Evolutionary conservation across 2,797 vertebrate species (phyloP).

Genomic region (Argya squamiceps): DNA sequence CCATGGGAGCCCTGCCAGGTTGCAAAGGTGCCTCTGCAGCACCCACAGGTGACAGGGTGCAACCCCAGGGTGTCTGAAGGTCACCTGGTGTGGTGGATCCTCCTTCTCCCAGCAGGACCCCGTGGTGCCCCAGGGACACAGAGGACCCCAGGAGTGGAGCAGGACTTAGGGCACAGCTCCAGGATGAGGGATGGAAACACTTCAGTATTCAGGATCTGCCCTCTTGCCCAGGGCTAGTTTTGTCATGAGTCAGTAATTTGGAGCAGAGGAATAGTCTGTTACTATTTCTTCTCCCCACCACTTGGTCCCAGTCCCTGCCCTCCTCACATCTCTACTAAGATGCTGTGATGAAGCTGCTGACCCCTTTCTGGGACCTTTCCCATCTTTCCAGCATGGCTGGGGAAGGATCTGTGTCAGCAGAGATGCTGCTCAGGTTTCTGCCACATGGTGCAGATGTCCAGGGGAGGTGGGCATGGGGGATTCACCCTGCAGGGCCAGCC

Average conservation of each 20-base stretch:
- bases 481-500: background rate
- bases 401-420: background rate
- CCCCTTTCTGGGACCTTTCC: background rate
- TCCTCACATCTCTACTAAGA: background rate
- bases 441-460: accelerated
- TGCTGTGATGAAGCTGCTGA: background rate
- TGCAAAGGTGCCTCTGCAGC: background rate
- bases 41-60: background rate
- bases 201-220: background rate
- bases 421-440: background rate
- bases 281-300: background rate
- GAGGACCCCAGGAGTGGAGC: background rate
- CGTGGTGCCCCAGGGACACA: accelerated
- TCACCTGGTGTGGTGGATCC: accelerated
- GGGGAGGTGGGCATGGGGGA: background rate
- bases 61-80: background rate
- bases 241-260: background rate
- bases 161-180: background rate
- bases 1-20: accelerated
- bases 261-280: background rate
- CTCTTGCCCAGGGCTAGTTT: accelerated
- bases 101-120: background rate
- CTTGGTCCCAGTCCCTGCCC: background rate
- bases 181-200: background rate
- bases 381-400: accelerated